These are phyloP conservation scores for Eucriotettix oculatus DNA, from an alignment of 2,888 invertebrate species.

Conservation along the genomic window DNA sequence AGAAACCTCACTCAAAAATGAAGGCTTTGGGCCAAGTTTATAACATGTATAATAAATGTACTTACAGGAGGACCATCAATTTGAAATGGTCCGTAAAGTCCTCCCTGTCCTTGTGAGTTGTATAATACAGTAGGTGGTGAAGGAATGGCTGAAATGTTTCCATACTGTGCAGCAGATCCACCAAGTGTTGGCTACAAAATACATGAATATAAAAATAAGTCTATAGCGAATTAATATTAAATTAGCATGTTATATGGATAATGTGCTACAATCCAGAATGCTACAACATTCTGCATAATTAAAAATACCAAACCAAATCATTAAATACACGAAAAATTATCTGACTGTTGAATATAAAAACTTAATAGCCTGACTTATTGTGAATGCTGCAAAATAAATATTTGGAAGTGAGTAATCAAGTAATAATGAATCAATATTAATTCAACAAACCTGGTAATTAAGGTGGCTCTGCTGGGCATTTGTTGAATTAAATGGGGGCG, in stretches of 20 bases:
- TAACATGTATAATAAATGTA: slow-evolving; percentile 16
- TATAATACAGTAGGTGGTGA: slow-evolving; percentile 71
- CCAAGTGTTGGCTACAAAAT: slow-evolving; percentile 24
- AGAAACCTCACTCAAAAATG: too few relatives aligned
- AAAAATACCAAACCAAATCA: too few relatives aligned
- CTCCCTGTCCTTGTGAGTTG: slow-evolving; percentile 57
- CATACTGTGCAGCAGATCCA: slow-evolving; percentile 41
- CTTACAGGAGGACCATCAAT: slow-evolving; percentile 30
- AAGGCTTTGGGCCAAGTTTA: background rate
- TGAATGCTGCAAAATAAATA: too few relatives aligned
- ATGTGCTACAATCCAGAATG: too few relatives aligned
- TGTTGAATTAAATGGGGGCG: slow-evolving; percentile 24
- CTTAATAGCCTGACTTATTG: too few relatives aligned
- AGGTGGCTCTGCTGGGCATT: slow-evolving; percentile 17
- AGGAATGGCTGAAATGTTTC: slow-evolving; percentile 68
- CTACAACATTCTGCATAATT: too few relatives aligned
- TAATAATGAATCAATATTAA: too few relatives aligned
- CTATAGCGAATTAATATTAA: background rate
- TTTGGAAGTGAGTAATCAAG: too few relatives aligned
- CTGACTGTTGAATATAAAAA: too few relatives aligned
- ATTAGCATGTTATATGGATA: too few relatives aligned
- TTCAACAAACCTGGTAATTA: slow-evolving; percentile 28
- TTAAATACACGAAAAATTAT: too few relatives aligned
- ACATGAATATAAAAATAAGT: slow-evolving; percentile 17
- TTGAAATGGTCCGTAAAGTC: slow-evolving; percentile 71